Evolutionary conservation across 1,140 invertebrate species (phyloP).

Genomic region (Mesaphorura yosii): DNA sequence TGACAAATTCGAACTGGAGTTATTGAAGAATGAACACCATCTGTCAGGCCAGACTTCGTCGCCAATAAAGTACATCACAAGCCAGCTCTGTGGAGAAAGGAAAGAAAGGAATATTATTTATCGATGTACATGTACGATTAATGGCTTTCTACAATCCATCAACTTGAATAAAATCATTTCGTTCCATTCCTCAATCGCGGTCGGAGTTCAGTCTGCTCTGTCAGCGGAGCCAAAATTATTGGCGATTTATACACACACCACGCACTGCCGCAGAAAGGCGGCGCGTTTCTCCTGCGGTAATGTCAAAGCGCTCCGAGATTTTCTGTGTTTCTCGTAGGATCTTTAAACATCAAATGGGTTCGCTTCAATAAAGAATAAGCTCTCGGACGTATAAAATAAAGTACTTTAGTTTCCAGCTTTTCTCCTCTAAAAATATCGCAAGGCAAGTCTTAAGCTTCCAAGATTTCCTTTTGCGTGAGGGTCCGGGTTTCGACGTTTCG

Average conservation of each 20-base stretch:
- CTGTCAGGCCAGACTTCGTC: slow-evolving; percentile 28
- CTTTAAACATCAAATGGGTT: too few species aligned
- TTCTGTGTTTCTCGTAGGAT: too few species aligned
- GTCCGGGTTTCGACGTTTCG: too few species aligned
- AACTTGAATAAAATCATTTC: not conserved
- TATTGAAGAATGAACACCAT: slow-evolving; percentile 20
- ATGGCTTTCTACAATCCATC: not conserved
- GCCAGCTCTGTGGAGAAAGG: slow-evolving; percentile 27
- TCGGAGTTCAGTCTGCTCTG: too few species aligned
- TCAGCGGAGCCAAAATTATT: not conserved
- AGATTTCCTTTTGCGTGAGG: not conserved
- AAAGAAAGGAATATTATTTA: not conserved
- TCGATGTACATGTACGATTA: not conserved
- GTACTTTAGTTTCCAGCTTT: not conserved
- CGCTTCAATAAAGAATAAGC: too few species aligned
- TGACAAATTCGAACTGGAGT: slow-evolving; percentile 3
- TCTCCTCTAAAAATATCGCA: not conserved
- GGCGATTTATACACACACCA: too few species aligned
- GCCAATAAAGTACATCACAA: slow-evolving; percentile 31
- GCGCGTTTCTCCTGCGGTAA: too few species aligned
- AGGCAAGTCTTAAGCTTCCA: not conserved
- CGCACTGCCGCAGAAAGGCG: too few species aligned
- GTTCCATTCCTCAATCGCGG: not conserved
- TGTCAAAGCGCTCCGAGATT: too few species aligned
- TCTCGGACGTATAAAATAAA: too few species aligned